phyloP scores from a whole-genome alignment of 2,113 vertebrate genomes.

The Alouatta palliata region DNA sequence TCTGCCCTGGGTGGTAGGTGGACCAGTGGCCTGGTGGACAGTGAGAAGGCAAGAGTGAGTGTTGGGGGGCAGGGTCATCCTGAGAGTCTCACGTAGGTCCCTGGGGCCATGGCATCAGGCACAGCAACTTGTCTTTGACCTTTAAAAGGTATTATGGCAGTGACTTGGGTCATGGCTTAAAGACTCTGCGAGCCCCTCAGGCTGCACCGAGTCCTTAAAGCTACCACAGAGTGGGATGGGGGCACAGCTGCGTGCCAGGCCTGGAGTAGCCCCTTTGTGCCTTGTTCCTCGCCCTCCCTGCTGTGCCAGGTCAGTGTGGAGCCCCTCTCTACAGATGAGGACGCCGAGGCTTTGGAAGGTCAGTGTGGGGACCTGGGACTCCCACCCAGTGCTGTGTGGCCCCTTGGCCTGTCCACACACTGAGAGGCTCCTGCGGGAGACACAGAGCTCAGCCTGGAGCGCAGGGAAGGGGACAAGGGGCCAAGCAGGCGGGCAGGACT shows the following conservation, averaged over 20 bases:
- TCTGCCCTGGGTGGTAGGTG: neutral
- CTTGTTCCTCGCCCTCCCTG: too few relatives aligned
- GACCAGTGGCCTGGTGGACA: neutral
- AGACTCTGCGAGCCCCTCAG: fast-evolving
- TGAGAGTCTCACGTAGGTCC: fast-evolving
- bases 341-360: neutral
- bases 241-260: neutral
- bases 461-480: neutral
- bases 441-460: neutral
- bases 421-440: neutral
- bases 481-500: neutral
- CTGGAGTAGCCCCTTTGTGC: neutral
- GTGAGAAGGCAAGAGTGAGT: neutral
- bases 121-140: fast-evolving
- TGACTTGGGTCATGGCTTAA: fast-evolving
- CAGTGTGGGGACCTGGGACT: fast-evolving
- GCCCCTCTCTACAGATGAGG: neutral
- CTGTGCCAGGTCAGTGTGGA: fast-evolving
- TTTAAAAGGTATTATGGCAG: neutral
- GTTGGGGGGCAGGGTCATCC: fast-evolving
- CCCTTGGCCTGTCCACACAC: fast-evolving
- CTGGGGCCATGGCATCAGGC: too few relatives aligned
- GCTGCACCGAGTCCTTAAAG: neutral
- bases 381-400: neutral
- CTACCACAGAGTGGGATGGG: fast-evolving